phyloP scores from a whole-genome alignment of 2,888 invertebrate species.

The Pseudococcus viburni region DNA sequence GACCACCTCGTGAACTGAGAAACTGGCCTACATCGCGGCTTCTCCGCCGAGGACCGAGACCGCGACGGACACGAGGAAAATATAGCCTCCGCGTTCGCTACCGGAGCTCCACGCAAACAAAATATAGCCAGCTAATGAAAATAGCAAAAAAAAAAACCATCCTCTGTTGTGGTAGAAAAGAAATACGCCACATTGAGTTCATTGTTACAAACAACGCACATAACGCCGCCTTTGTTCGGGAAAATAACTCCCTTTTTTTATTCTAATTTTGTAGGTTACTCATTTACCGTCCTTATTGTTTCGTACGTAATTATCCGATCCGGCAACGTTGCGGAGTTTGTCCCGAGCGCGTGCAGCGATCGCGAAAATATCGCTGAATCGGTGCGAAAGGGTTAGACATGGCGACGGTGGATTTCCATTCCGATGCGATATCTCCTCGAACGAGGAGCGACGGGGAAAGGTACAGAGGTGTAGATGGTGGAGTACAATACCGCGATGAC shows the following conservation, averaged over 20 bases:
- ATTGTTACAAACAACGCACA: slow-evolving; percentile 11
- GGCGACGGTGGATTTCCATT: background rate
- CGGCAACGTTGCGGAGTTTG: too few species aligned
- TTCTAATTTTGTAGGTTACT: slow-evolving; percentile 25
- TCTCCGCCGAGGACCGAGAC: background rate
- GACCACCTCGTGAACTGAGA: background rate
- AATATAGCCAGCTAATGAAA: background rate
- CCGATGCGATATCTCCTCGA: too few species aligned
- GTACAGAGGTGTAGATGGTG: too few species aligned
- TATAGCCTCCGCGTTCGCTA: background rate
- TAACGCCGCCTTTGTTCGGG: background rate
- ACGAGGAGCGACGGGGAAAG: too few species aligned
- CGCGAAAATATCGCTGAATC: slow-evolving; percentile 8
- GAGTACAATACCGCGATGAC: too few species aligned
- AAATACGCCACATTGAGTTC: background rate
- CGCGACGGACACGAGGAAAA: background rate
- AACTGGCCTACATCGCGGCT: background rate
- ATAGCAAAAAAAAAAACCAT: background rate
- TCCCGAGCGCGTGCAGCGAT: background rate
- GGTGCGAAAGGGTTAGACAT: background rate
- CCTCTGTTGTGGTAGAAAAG: background rate
- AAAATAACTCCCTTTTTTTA: slow-evolving; percentile 35
- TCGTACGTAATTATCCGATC: background rate
- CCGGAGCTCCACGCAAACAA: background rate
- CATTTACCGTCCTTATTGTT: background rate